Percentiles rank a stretch among this genome's conserved stretches.
Evolutionary conservation across 2,888 invertebrate species (phyloP).

Genomic region (Atethmia centrago): DNA sequence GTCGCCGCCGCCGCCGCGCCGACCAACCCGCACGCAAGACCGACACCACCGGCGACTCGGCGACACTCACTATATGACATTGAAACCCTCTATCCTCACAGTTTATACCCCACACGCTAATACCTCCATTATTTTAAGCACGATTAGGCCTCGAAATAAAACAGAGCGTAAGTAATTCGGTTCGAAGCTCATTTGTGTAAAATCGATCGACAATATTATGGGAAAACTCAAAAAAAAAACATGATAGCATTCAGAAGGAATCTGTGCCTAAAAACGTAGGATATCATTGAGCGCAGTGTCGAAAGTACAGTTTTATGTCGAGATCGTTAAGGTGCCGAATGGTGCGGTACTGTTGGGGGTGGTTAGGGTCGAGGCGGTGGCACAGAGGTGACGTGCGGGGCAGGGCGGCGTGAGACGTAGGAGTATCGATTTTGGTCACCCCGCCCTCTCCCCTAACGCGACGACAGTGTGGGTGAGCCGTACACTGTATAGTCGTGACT

Average conservation of each 20-base stretch:
- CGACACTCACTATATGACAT: constrained; percentile 76
- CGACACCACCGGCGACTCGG: constrained; percentile 58
- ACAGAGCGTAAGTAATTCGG: constrained; percentile 38
- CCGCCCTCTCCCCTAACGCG: constrained; percentile 86
- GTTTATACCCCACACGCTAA: constrained; percentile 17
- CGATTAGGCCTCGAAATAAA: constrained; percentile 22
- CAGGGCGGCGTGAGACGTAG: constrained; percentile 84
- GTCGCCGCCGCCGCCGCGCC: constrained; percentile 72
- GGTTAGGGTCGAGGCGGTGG: constrained; percentile 87
- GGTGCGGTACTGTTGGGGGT: constrained; percentile 86
- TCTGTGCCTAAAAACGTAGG: constrained; percentile 63
- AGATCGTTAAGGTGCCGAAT: constrained; percentile 85
- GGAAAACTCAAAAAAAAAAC: constrained; percentile 75
- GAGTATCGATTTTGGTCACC: constrained; percentile 89
- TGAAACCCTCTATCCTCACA: constrained; percentile 63
- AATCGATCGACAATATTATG: constrained; percentile 67
- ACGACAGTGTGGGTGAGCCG: constrained; percentile 89
- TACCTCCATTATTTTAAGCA: constrained; percentile 31
- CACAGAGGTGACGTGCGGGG: constrained; percentile 79
- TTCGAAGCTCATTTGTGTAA: constrained; percentile 40
- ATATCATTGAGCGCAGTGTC: constrained; percentile 66
- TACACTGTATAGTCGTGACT: constrained; percentile 81
- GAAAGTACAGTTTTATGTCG: constrained; percentile 83
- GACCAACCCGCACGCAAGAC: constrained; percentile 56
- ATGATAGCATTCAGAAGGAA: constrained; percentile 70